Base-by-base conservation (phyloP, 2,797 vertebrate genomes). In the Coranthus polyacanthus region DNA sequence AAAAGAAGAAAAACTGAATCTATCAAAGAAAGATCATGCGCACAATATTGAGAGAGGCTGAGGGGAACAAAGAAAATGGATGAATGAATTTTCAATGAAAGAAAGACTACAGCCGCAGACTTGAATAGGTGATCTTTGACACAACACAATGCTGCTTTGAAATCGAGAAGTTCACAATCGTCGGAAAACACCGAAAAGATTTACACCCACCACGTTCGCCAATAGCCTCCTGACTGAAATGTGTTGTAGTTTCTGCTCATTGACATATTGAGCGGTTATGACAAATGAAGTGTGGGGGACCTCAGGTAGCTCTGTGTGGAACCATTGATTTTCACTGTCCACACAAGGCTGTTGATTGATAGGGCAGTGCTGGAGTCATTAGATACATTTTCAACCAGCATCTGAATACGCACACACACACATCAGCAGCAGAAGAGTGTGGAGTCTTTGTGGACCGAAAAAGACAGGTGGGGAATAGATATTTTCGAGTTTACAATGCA, bases 211-310 rank as follows among this genome's bases (percentile, higher is more conserved):
- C 72, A 55, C 13, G 64, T 61, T 57, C 41, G 57, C 85, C 82
- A 71, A 75, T 66, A 82, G 81, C 60, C 72, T 74, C 66, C 80
- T 65, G 58, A 86, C 82, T 79, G 74, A 81, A 87, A 88, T 80
- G 85, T 72, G 82, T 74, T 83, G 85, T 84, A 68, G 73, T 85
- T 87, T 82, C 73, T 79, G 71, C 83, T 72, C 77, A 89, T 91
- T 79, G 92, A 88, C 75, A 34, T 93, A 93, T 92, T 49, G 91
- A 93, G 81, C 71, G 73, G 61, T 87, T 85, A 82, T 91, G 92
- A 93, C 92, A 90, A 90, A 92, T 89, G 91, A 90, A 92, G 91
- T 91, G 90, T 87, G 92, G 61, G 87, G 83, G 86, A 90, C 92
- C 90, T 88, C 80, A 91, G 90, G 88, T 92, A 90, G 85, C 89